Base-by-base conservation (phyloP, 2,797 vertebrate species). In the Catostomus latipinnis region DNA sequence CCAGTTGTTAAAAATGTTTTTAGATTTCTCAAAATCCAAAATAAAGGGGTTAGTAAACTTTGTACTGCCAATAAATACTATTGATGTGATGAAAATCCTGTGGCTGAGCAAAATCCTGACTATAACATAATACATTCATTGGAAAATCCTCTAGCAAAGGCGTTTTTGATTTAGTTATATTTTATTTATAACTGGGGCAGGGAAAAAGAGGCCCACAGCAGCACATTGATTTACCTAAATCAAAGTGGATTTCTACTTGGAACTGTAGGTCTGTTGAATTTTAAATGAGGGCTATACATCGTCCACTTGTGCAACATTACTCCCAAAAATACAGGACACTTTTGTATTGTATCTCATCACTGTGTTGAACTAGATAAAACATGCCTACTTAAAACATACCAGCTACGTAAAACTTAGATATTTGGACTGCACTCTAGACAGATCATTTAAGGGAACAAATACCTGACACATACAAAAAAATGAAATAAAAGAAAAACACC, bases 241-340 rank as follows among this genome's bases (percentile, higher is more conserved):
- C 34, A 34, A 34, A 34, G 34, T 34, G 34, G 13, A 45, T 68
- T 43, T 22, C 5, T n/a, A 69, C 13, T 60, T 6, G 48, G 63
- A 76, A 57, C 12, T 50, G 16, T 50, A 49, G 75, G 13, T 43
- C 48, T 60, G 56, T 9, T 77, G 54, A 69, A 69, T 69, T 69
- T 43, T 43, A 60, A 60, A 69, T 43, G 65, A 60, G 13, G 57
- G 74, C 53, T 34, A 57, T 76, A 76, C 6, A 48, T 67, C 34
- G 56, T 18, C 5, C 56, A 66, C n/a, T 13, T 8, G 16, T 48
- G 52, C 0, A 6, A 45, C 34, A 14, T 22, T 16, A 18, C 43
- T 56, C 16, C 46, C 5, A 48, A 14, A 6, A 22, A 5, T 49
- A 57, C 16, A 49, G 4, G 16, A 46, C 53, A 50, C 8, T 14